These are phyloP conservation scores for Ostrea denselamellosa DNA, from an alignment of 1,140 invertebrate species.

Conservation along the genomic window DNA sequence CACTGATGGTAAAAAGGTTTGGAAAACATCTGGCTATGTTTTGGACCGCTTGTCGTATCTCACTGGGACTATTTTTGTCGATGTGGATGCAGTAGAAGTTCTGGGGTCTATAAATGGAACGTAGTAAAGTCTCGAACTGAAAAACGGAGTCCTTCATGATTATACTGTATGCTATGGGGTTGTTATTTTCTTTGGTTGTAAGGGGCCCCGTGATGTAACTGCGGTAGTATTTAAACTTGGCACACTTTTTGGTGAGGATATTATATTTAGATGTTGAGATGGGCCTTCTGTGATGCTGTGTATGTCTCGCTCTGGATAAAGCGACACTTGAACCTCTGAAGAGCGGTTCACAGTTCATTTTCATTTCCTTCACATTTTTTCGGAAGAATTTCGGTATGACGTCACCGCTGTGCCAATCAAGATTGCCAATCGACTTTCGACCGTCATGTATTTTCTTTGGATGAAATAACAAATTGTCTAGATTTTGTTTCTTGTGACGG, in stretches of 20 bases:
- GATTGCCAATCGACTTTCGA: neutral
- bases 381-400: conserved; percentile 3
- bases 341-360: neutral
- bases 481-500: neutral
- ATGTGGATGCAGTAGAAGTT: conserved; percentile 75
- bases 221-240: conserved; percentile 2
- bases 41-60: conserved; percentile 32
- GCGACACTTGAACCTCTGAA: neutral
- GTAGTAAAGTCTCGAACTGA: conserved; percentile 67
- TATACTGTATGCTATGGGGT: conserved; percentile 64
- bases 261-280: neutral
- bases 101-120: conserved; percentile 71
- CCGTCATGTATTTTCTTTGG: neutral
- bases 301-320: neutral
- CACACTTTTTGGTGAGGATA: conserved; percentile 17
- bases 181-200: conserved; percentile 49
- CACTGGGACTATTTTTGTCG: conserved; percentile 60
- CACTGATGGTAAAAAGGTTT: conserved; percentile 66
- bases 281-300: neutral
- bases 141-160: conserved; percentile 64
- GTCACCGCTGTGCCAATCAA: neutral
- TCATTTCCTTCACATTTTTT: neutral
- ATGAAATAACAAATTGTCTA: neutral
- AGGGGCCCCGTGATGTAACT: conserved; percentile 51
- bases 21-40: conserved; percentile 64